Evolutionary conservation across 2,797 vertebrate species (phyloP).

Genomic region (Orientallactaga sibirica): DNA sequence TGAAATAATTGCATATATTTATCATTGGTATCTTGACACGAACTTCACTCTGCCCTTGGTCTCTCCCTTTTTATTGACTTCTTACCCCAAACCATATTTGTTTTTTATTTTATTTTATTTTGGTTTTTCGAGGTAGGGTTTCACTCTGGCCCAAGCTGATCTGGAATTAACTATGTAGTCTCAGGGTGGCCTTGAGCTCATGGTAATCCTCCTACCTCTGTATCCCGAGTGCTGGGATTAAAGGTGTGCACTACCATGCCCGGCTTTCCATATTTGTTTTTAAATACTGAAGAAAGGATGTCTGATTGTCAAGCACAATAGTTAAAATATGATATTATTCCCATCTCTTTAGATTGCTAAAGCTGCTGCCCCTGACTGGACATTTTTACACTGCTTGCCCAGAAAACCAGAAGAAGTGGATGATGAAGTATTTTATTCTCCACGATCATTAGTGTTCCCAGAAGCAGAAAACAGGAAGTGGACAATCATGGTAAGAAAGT

Average conservation of each 20-base stretch:
- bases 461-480: slow-evolving; percentile 98
- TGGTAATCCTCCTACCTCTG: no score
- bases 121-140: no score
- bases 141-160: no score
- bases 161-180: no score
- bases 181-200: no score
- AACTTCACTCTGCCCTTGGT: background rate
- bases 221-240: no score
- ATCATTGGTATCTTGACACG: background rate
- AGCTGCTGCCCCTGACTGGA: slow-evolving; percentile 94
- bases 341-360: slow-evolving; percentile 90
- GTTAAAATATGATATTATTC: slow-evolving; percentile 24
- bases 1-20: slow-evolving; percentile 48
- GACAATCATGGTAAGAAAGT: slow-evolving; percentile 94
- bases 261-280: background rate
- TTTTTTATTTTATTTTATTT: background rate
- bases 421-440: slow-evolving; percentile 96
- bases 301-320: background rate
- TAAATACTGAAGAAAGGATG: slow-evolving; percentile 44
- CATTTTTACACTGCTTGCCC: slow-evolving; percentile 97
- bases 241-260: no score
- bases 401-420: slow-evolving; percentile 96
- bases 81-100: background rate
- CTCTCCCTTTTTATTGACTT: slow-evolving; percentile 49
- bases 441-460: slow-evolving; percentile 93